Evolutionary conservation across 2,888 invertebrate genomes (phyloP), one percentile per base, ranked within the genome.

Genomic region (Dorcus hopei): DNA sequence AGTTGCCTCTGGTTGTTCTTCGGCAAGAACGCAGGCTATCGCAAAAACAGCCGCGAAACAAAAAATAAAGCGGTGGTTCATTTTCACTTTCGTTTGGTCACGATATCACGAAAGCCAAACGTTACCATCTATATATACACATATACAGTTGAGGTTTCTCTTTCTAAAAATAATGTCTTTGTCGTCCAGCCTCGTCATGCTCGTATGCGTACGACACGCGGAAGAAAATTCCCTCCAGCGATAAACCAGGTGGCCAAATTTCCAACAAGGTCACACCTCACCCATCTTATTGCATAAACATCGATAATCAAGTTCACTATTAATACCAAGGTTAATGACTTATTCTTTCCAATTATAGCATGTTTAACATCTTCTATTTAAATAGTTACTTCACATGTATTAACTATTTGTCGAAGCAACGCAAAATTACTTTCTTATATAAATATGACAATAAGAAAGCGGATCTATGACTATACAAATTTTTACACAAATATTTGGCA

Each of bases 91-190:
- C 8, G 6, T 16, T 23, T 45, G 8, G 50, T 26, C 33, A 41
- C 19, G 14, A 26, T 19, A 9, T 23, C 39, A 6, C 33, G 41
- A 40, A 11, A 14, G n/a, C 40, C 9, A 39, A 23, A 19, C 40
- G 49, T 47, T 45, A 39, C 11, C 23, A 50, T 57, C 51, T 57
- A 57, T 57, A 57, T 38, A 47, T 33, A 38, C 9, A 19, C 23
- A 14, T 9, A 6, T 38, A 16, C 39, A 42, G 41, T 14, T 41
- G 41, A 5, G 39, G 26, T 55, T 48, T 56, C 50, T 41, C 33
- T 56, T 16, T 50, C 43, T 41, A 11, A 56, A 33, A 33, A 42
- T n/a, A 38, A 56, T 45, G 11, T 19, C 55, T 33, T 33, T 56
- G 38, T 16, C 40, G 19, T 40, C 45, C 45, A 19, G 16, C 42